Conservation (phyloP, 2,113 vertebrate genomes). For the Stigmatopora nigra region DNA sequence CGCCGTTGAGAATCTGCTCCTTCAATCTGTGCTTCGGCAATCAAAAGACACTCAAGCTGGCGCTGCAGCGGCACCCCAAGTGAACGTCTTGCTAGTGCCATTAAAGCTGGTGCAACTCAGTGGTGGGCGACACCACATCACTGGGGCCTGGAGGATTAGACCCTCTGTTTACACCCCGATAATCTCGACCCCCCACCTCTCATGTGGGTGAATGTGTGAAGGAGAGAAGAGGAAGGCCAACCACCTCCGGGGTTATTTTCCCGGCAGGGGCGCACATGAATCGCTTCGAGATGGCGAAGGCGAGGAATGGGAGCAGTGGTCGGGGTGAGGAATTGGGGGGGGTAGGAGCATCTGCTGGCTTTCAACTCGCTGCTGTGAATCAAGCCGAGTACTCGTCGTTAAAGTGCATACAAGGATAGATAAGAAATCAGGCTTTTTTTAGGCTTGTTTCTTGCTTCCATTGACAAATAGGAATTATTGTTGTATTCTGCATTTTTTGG, state of each 20-base stretch:
- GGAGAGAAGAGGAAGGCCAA: slow-evolving; percentile 33
- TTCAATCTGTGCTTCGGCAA: slow-evolving; percentile 61
- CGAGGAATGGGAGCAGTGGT: slow-evolving; percentile 23
- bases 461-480: too few relatives aligned
- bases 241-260: slow-evolving; percentile 56
- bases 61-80: slow-evolving; percentile 43
- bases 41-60: slow-evolving; percentile 56
- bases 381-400: background rate
- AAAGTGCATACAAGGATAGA: background rate
- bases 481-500: too few relatives aligned
- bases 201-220: slow-evolving; percentile 21
- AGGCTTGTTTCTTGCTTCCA: background rate
- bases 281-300: slow-evolving; percentile 46
- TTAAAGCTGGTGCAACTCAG: slow-evolving; percentile 54
- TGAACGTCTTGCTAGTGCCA: slow-evolving; percentile 52
- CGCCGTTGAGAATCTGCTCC: slow-evolving; percentile 44
- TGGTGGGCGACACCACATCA: slow-evolving; percentile 49
- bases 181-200: slow-evolving; percentile 32
- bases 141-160: slow-evolving; percentile 50
- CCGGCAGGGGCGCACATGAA: slow-evolving; percentile 58
- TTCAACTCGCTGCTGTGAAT: slow-evolving; percentile 45
- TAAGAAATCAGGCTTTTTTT: background rate
- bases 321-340: slow-evolving; percentile 8
- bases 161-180: slow-evolving; percentile 59
- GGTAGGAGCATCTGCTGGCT: slow-evolving; percentile 37